Base-by-base conservation (phyloP, 2,797 vertebrate genomes). In the Muscicapa comitata region DNA sequence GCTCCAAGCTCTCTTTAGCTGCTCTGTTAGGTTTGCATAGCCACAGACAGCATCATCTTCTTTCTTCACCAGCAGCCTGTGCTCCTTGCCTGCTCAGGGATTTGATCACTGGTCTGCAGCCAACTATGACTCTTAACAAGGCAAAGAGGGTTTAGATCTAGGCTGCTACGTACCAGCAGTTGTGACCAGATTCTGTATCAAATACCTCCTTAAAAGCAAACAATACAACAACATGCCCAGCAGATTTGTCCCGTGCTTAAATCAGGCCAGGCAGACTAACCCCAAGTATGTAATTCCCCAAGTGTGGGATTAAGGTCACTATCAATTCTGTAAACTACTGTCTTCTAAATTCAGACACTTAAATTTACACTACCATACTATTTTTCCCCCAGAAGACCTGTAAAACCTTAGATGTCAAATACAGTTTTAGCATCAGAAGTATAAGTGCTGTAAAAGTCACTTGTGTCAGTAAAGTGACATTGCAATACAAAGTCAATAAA, bases 11-110 rank as follows among this genome's bases (percentile, higher is more conserved):
- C 63, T 53, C 58, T 81, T 67, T 9, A 86, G 38, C 50, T 2
- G 7, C 68, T 58, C 73, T 40, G 43, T 73, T 45, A 48, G 59
- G 40, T 43, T 83, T 55, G 20, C 23, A 55, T 29, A 54, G 33
- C 11, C 74, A 83, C 24, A 80, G 40, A 66, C 1, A 0, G 31
- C 18, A 3, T 7, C 0, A 0, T 17, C 43, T 1, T 70, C 51
- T 66, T 66, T 48, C 73, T 58, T 77, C 9, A 0, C 2, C 3
- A 88, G 76, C 92, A 92, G 62, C 35, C 38, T 25, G n/a, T 50
- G 35, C 38, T 66, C 37, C 26, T 33, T 1, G 1, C 16, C 58
- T 29, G 38, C 50, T 58, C 4, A 0, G 31, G 16, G 35, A 86
- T 78, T 65, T 78, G n/a, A 77, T 54, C 76, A 9, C 18, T 86